Evolutionary conservation across 2,797 vertebrate species (phyloP), one percentile per base, ranked within the genome.

Genomic region (Prionace glauca): DNA sequence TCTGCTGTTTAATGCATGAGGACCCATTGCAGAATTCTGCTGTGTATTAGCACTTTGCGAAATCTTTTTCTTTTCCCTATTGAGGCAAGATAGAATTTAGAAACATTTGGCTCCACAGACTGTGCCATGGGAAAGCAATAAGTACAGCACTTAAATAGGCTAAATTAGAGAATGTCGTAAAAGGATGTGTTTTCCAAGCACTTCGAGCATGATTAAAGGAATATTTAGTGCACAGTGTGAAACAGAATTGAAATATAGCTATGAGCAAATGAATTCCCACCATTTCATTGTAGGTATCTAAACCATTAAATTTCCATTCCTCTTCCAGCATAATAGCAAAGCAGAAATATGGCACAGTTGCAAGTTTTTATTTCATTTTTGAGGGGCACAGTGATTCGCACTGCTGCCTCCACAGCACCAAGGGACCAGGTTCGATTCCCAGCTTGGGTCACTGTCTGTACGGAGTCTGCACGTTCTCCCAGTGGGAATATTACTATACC

Each of bases 61-160:
- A 91, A 92, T 69, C 62, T 69, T 92, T 92, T 91, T 36, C 32
- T 16, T 87, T 87, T 50, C 32, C 60, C 90, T 69, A 67, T 92
- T 92, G 62, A 92, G 65, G 90, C 65, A 69, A 69, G 22, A 84
- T 84, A 84, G 81, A 45, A 84, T 84, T 84, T 84, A 84, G 45
- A 84, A 84, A 84, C 41, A 92, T 69, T 92, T 69, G 90, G 65
- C 62, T 92, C 90, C n/a, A 41, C 90, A 41, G 90, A n/a, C 62
- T 92, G 56, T 67, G 90, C 90, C 18, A 41, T 69, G 62, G 65
- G 90, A 69, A 92, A 92, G 90, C 65, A 67, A 92, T 92, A 92
- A 92, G 65, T 69, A 92, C 90, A 69, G 65, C 36, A 69, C 62
- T 41, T 69, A 92, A 92, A 56, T 92, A 67, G 90, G 65, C 62